Conservation (phyloP, 2,888 invertebrate genomes). For the Drosophila helvetica region DNA sequence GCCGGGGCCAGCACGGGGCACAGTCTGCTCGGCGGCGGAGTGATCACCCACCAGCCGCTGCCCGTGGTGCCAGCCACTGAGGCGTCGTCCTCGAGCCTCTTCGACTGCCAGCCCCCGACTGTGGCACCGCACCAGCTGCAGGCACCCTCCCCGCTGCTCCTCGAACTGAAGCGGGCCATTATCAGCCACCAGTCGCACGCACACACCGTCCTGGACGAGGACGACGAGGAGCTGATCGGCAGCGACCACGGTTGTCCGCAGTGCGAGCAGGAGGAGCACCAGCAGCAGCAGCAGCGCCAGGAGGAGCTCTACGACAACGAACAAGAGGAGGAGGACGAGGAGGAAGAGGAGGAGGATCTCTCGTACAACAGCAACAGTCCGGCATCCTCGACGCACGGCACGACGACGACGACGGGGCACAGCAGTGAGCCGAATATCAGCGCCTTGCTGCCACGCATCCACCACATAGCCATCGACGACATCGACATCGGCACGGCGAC, state of each 20-base stretch:
- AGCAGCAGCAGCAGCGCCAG: constrained; percentile 20
- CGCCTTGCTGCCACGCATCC: constrained; percentile 56
- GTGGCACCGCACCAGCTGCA: constrained; percentile 49
- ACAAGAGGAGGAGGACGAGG: not conserved
- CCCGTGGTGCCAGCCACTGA: constrained; percentile 41
- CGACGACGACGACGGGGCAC: not conserved
- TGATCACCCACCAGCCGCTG: constrained; percentile 78
- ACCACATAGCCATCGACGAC: constrained; percentile 71
- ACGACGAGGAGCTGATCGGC: constrained; percentile 36
- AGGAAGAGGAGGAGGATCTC: constrained; percentile 15
- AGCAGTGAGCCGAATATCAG: constrained; percentile 71
- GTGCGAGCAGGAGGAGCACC: constrained; percentile 58
- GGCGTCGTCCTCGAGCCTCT: constrained; percentile 52
- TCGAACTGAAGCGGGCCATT: constrained; percentile 81
- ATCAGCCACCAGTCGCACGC: constrained; percentile 57
- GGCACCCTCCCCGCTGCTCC: constrained; percentile 66
- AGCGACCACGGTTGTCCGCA: constrained; percentile 46
- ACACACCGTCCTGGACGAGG: constrained; percentile 17
- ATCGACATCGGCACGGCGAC: constrained; percentile 60
- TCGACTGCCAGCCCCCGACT: constrained; percentile 74
- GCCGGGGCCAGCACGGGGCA: constrained; percentile 40
- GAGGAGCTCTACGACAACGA: constrained; percentile 29
- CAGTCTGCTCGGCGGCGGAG: constrained; percentile 67
- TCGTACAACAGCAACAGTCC: constrained; percentile 6
- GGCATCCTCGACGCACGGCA: not conserved